Evolutionary conservation across 2,113 vertebrate genomes (phyloP).

Genomic region (Microcebus ravelobensis): DNA sequence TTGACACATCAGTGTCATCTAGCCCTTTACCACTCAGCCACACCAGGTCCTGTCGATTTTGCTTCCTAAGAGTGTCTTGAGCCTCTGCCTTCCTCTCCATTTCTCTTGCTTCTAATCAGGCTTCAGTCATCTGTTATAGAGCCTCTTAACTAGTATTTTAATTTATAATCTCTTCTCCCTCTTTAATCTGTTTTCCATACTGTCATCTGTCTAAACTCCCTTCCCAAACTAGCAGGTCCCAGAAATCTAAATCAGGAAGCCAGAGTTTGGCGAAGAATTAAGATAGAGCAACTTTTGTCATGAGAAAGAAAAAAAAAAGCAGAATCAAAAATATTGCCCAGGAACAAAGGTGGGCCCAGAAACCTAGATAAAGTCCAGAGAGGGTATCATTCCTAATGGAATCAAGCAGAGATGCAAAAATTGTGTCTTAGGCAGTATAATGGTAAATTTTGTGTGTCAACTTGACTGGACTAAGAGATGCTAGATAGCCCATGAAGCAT

Average conservation of each 20-base stretch:
- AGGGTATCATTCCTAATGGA: neutral
- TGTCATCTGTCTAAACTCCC: neutral
- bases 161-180: neutral
- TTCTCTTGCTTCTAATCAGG: neutral
- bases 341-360: neutral
- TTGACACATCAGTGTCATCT: neutral
- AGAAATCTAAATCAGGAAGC: neutral
- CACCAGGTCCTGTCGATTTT: neutral
- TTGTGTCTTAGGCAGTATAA: neutral
- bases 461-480: neutral
- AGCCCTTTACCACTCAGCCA: neutral
- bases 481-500: neutral
- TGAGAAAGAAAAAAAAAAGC: neutral
- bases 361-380: neutral
- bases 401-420: neutral
- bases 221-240: neutral
- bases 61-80: neutral
- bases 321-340: neutral
- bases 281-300: neutral
- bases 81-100: neutral
- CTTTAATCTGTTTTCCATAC: neutral
- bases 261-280: neutral
- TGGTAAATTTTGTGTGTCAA: neutral
- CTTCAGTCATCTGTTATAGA: neutral
- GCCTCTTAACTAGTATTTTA: neutral